Evolutionary conservation across 2,888 invertebrate species (phyloP).

Genomic region (Leptura quadrifasciata): DNA sequence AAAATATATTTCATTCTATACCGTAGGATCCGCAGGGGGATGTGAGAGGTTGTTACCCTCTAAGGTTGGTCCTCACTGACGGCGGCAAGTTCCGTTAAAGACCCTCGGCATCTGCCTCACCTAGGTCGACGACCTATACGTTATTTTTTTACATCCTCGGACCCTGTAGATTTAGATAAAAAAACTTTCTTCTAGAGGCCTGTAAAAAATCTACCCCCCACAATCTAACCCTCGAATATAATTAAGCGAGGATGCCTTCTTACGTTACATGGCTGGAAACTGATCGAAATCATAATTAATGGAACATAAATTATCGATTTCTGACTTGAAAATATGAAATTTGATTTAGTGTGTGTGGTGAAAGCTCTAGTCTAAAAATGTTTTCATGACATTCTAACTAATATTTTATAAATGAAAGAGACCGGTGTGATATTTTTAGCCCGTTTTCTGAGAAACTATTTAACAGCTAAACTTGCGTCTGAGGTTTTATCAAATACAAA

Average conservation of each 20-base stretch:
- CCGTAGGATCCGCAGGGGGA: not conserved
- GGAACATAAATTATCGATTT: slow-evolving; percentile 3
- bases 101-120: not conserved
- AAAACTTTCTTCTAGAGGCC: not conserved
- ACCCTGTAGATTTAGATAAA: slow-evolving; percentile 2
- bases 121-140: slow-evolving; percentile 17
- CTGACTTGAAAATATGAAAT: not conserved
- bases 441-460: too few species aligned
- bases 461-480: too few species aligned
- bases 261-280: not conserved
- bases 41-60: slow-evolving; percentile 6
- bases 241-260: not conserved
- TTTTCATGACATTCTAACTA: not conserved
- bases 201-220: slow-evolving; percentile 29
- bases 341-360: not conserved
- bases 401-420: not conserved
- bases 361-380: not conserved
- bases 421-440: too few species aligned
- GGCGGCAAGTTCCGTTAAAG: slow-evolving; percentile 4
- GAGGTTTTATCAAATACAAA: too few species aligned
- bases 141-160: not conserved
- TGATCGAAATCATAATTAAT: not conserved
- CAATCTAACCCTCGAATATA: slow-evolving; percentile 4
- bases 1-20: slow-evolving; percentile 7
- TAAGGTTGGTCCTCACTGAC: not conserved